These are phyloP conservation scores for Monopterus albus DNA, from an alignment of 2,113 vertebrate genomes.

Conservation along the genomic window DNA sequence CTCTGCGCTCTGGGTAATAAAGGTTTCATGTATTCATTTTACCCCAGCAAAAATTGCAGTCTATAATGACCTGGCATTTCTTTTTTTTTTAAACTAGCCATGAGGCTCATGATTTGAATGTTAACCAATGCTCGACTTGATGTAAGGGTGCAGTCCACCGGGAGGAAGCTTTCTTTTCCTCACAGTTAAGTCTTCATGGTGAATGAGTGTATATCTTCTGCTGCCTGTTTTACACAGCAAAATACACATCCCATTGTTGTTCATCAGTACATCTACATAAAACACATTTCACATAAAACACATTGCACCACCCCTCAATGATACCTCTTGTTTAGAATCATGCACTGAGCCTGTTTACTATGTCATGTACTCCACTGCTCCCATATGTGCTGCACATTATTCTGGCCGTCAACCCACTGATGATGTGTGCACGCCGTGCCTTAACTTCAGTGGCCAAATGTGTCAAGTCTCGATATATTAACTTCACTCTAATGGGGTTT, in stretches of 20 bases:
- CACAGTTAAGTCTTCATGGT: conserved; percentile 42
- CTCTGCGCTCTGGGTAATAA: conserved; percentile 85
- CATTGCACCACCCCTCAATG: conserved; percentile 16
- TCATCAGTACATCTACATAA: background rate
- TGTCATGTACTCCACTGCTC: conserved; percentile 27
- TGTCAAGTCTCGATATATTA: conserved; percentile 74
- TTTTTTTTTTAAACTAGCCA: conserved; percentile 81
- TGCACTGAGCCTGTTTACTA: conserved; percentile 42
- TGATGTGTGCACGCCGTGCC: conserved; percentile 56
- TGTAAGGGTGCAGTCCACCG: conserved; percentile 56
- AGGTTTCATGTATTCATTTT: conserved; percentile 88
- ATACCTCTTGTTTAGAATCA: conserved; percentile 35
- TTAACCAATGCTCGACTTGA: conserved; percentile 74
- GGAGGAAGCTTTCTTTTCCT: conserved; percentile 61
- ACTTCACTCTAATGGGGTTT: conserved; percentile 79
- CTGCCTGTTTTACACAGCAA: conserved; percentile 17
- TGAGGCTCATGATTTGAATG: conserved; percentile 81
- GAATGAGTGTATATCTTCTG: conserved; percentile 45
- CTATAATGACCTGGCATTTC: conserved; percentile 87
- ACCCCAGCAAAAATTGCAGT: conserved; percentile 81
- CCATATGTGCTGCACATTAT: conserved; percentile 52
- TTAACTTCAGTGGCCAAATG: conserved; percentile 73
- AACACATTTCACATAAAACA: conserved; percentile 17
- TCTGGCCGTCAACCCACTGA: conserved; percentile 47
- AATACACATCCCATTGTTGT: conserved; percentile 22